Evolutionary conservation across 2,888 invertebrate genomes (phyloP).

Genomic region (Lasioglossum malachurum): DNA sequence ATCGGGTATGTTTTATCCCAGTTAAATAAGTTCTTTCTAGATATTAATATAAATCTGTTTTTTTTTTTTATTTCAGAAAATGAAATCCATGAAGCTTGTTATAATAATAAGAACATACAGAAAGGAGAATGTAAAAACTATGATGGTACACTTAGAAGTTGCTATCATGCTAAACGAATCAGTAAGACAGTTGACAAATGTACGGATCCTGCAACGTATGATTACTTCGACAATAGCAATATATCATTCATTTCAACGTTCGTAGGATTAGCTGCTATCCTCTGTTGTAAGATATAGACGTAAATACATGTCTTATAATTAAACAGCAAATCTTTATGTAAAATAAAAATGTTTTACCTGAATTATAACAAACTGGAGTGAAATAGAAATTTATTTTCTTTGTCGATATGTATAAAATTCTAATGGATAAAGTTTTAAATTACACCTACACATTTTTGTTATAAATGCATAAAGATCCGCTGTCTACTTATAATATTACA

Average conservation of each 20-base stretch:
- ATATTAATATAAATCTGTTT: constrained; percentile 4
- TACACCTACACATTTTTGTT: no score
- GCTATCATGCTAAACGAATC: not conserved
- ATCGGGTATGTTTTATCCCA: not conserved
- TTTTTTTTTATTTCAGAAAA: not conserved
- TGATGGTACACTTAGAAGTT: not conserved
- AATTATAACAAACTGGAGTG: no score
- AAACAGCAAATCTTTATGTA: no score
- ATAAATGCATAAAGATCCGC: no score
- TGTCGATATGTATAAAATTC: no score
- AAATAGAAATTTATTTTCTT: no score
- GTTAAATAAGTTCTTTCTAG: not conserved
- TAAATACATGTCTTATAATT: not conserved
- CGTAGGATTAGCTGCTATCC: not conserved
- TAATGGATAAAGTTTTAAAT: no score
- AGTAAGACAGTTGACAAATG: not conserved
- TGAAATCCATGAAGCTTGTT: not conserved
- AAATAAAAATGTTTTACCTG: no score
- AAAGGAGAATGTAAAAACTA: not conserved
- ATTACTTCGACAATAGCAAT: constrained; percentile 10
- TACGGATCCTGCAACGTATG: not conserved
- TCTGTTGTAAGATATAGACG: not conserved
- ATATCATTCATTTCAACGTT: not conserved
- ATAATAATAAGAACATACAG: not conserved
- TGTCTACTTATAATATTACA: not conserved